phyloP scores from a whole-genome alignment of 2,888 invertebrate genomes.

The Galeruca laticollis region DNA sequence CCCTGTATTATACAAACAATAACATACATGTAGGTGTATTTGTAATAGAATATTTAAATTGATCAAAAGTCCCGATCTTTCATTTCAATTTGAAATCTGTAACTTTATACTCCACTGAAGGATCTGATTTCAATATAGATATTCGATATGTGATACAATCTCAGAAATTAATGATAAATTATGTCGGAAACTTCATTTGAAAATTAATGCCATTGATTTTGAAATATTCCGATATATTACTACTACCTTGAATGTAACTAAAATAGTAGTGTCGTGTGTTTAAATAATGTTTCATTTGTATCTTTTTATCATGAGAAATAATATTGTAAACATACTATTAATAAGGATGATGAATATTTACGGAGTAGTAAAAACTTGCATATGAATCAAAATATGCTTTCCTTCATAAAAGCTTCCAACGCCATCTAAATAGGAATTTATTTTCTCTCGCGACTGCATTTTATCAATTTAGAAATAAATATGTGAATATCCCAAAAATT shows the following conservation, averaged over 20 bases:
- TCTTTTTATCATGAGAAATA: neutral
- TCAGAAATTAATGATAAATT: constrained; percentile 19
- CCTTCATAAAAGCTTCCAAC: no score
- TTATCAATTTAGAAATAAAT: no score
- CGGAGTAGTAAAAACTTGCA: no score
- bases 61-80: neutral
- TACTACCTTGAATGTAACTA: constrained; percentile 10
- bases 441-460: no score
- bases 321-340: neutral
- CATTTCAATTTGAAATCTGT: neutral
- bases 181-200: constrained; percentile 8
- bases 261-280: neutral
- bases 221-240: neutral
- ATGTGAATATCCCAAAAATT: no score
- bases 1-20: neutral
- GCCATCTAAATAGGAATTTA: no score
- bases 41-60: neutral
- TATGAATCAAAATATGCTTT: no score
- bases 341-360: no score
- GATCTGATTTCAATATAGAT: constrained; percentile 22
- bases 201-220: constrained; percentile 18
- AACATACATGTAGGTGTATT: neutral
- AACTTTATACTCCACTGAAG: neutral
- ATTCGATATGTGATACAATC: constrained; percentile 12
- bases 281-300: neutral